Conservation (phyloP, 1,140 invertebrate genomes). For the Lucilia cuprina region DNA sequence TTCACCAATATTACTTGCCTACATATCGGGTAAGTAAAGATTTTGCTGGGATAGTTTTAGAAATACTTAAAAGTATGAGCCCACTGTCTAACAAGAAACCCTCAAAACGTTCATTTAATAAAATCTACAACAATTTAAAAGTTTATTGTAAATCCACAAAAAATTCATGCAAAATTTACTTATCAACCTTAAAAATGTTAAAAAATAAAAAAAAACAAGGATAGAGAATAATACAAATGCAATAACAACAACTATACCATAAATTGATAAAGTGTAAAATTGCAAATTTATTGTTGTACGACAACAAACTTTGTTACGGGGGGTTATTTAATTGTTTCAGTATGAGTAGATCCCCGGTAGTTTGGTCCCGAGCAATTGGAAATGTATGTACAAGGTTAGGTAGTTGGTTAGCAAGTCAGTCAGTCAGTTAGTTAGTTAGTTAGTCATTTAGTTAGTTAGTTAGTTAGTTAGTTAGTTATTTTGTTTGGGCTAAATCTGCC, state of each 20-base stretch:
- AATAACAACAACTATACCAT: background rate
- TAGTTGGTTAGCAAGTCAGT: no score
- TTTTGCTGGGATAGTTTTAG: no score
- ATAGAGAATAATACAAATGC: background rate
- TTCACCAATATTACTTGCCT: no score
- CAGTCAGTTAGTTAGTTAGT: no score
- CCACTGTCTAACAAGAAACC: background rate
- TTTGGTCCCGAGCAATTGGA: no score
- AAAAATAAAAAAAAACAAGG: background rate
- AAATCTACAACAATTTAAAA: slow-evolving; percentile 1
- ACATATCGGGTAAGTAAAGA: no score
- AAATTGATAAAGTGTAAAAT: slow-evolving; percentile 11
- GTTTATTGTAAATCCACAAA: slow-evolving; percentile 8
- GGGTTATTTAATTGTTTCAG: background rate
- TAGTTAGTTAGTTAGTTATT: no score
- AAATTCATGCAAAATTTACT: background rate
- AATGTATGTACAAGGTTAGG: no score
- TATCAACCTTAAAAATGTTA: background rate
- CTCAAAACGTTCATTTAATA: background rate
- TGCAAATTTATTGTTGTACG: slow-evolving; percentile 4
- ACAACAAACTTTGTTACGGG: background rate
- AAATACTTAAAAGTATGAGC: no score
- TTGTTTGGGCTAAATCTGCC: no score
- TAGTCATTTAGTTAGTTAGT: no score
- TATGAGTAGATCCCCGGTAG: background rate